A percentile compares a stretch with the other conserved stretches of the same genome.
phyloP scores from a whole-genome alignment of 1,140 invertebrate species.

The Meloidogyne hapla region DNA sequence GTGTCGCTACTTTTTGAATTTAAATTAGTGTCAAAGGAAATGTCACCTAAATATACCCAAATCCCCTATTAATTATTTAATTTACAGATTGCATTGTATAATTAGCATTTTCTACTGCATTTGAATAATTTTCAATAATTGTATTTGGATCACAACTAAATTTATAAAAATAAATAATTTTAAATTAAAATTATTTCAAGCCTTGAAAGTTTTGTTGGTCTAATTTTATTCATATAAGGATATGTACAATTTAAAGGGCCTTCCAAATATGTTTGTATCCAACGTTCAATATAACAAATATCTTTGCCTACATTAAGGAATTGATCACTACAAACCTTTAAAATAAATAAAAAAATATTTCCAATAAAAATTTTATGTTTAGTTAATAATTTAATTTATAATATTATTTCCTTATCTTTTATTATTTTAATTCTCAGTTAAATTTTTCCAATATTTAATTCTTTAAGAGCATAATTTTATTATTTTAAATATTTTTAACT shows the following conservation, averaged over 20 bases:
- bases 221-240: conserved; percentile 32
- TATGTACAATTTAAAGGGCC: conserved; percentile 36
- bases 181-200: neutral
- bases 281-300: conserved; percentile 34
- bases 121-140: conserved; percentile 36
- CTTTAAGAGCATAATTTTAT: too few species aligned
- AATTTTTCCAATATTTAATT: neutral
- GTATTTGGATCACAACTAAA: conserved; percentile 26
- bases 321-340: conserved; percentile 26
- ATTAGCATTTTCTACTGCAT: conserved; percentile 30
- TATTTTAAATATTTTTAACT: too few species aligned
- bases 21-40: too few species aligned
- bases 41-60: neutral
- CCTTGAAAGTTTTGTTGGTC: conserved; percentile 25
- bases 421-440: too few species aligned
- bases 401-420: too few species aligned
- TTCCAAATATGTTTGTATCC: conserved; percentile 32
- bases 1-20: too few species aligned
- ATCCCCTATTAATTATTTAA: neutral
- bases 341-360: too few species aligned
- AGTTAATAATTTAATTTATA: too few species aligned
- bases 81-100: conserved; percentile 34
- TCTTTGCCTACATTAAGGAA: conserved; percentile 28
- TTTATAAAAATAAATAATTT: conserved; percentile 7
- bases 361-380: conserved; percentile 5